A percentile compares a stretch with the other conserved stretches of the same genome.
phyloP scores from a whole-genome alignment of 2,797 vertebrate genomes.

The Australoheros facetus region DNA sequence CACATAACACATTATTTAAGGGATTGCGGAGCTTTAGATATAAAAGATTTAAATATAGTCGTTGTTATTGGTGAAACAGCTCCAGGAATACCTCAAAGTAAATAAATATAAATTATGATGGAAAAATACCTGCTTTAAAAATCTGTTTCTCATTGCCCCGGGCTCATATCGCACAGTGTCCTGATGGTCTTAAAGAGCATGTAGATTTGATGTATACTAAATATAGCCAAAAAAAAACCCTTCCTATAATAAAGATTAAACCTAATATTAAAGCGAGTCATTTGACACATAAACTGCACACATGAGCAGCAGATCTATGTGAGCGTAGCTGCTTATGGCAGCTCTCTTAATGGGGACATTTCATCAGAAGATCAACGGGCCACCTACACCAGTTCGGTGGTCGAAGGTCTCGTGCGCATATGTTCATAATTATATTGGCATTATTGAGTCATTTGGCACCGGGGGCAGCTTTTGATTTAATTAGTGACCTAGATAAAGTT shows the following conservation, averaged over 20 bases:
- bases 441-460: slow-evolving; percentile 86
- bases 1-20: not conserved
- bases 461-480: slow-evolving; percentile 88
- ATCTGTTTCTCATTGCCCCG: not conserved
- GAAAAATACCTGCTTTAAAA: not conserved
- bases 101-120: not conserved
- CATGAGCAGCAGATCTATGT: not conserved
- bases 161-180: too few species aligned
- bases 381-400: slow-evolving; percentile 26
- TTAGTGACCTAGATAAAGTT: slow-evolving; percentile 90
- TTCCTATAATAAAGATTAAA: not conserved
- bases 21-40: not conserved
- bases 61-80: not conserved
- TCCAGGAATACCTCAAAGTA: not conserved
- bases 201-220: not conserved
- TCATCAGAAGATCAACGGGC: slow-evolving; percentile 31
- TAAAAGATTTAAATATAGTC: not conserved
- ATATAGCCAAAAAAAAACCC: not conserved
- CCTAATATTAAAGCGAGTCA: not conserved
- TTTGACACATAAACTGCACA: not conserved
- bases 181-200: too few species aligned
- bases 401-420: slow-evolving; percentile 70
- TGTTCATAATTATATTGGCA: slow-evolving; percentile 88
- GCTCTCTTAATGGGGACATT: slow-evolving; percentile 49
- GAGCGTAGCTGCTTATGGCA: not conserved